These are phyloP conservation scores for Ganaspis brasiliensis DNA, from an alignment of 2,888 invertebrate species.

Conservation along the genomic window DNA sequence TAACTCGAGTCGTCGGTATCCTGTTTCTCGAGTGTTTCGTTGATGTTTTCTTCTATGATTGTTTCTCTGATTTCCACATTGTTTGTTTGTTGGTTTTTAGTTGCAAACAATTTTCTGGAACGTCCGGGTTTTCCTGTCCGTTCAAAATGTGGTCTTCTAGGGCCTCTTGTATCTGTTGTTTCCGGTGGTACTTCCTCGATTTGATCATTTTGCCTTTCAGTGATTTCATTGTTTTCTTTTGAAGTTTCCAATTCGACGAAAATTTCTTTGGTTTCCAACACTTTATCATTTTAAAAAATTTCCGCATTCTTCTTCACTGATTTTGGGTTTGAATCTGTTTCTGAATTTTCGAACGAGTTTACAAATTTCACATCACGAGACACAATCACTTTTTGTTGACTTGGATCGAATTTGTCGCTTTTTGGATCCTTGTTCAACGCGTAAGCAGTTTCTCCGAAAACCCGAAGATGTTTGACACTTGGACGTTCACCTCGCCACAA, in stretches of 20 bases:
- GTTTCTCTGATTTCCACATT: no score
- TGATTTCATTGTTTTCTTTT: not conserved
- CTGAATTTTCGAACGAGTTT: not conserved
- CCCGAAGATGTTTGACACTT: not conserved
- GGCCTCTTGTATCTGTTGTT: not conserved
- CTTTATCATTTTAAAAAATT: no score
- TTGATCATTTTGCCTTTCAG: not conserved
- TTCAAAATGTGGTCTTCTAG: not conserved
- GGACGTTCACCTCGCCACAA: not conserved
- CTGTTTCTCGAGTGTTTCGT: not conserved
- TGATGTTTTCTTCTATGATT: not conserved
- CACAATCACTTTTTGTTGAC: not conserved
- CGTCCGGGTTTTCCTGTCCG: not conserved
- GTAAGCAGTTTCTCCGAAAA: constrained; percentile 44
- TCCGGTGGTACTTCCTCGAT: not conserved
- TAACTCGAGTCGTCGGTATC: not conserved
- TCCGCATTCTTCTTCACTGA: no score
- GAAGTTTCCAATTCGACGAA: not conserved
- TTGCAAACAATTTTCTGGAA: not conserved
- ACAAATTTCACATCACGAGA: not conserved
- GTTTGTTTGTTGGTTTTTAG: not conserved
- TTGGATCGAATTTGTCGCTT: not conserved
- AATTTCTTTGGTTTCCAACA: no score
- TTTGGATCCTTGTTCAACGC: not conserved
- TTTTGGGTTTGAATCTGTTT: no score